phyloP scores from a whole-genome alignment of 2,113 vertebrate species.

The cattle (Bos taurus) region ARS-UCD2.0 NC_037337.1:18424001-18424500 shows the following conservation, averaged over 20 bases:
- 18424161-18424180: fast-evolving
- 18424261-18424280: neutral
- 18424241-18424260: neutral
- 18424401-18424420: neutral
- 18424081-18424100: neutral
- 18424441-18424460: neutral
- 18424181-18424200: neutral
- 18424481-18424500: neutral
- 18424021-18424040: neutral
- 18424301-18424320: neutral
- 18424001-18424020: neutral
- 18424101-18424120: neutral
- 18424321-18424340: fast-evolving
- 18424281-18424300: neutral
- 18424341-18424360: neutral
- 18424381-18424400: neutral
- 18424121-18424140: neutral
- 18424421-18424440: neutral
- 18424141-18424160: neutral
- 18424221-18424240: neutral
- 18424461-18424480: neutral
- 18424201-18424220: neutral
- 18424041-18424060: neutral
- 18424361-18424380: neutral
- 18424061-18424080: too few species aligned